A percentile compares a stretch with the other conserved stretches of the same genome.
Evolutionary conservation across 2,888 invertebrate species (phyloP).

Genomic region (Biston betularia): DNA sequence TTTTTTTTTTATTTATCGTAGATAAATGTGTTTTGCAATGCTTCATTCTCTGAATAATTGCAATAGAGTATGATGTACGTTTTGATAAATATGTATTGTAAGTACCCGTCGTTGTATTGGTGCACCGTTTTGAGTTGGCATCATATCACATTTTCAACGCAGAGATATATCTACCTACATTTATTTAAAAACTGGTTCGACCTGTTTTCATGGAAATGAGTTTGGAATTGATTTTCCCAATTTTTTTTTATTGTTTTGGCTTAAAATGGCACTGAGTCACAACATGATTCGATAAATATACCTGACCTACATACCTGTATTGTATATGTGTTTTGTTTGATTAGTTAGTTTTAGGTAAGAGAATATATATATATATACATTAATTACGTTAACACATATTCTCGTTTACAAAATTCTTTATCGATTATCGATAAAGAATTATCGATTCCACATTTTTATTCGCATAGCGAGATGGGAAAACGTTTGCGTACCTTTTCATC

Average conservation of each 20-base stretch:
- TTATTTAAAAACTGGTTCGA: slow-evolving; percentile 9
- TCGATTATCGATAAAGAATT: no score
- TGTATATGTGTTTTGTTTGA: no score
- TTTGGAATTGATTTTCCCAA: slow-evolving; percentile 5
- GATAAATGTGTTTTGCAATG: slow-evolving; percentile 46
- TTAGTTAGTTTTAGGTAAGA: no score
- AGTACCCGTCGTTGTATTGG: neutral
- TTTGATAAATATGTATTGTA: slow-evolving; percentile 20
- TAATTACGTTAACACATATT: no score
- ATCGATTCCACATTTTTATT: no score
- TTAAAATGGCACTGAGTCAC: neutral
- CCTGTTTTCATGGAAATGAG: slow-evolving; percentile 18
- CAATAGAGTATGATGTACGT: slow-evolving; percentile 24
- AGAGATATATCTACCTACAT: neutral
- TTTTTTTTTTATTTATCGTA: slow-evolving; percentile 68
- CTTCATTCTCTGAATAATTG: slow-evolving; percentile 33
- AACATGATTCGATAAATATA: neutral
- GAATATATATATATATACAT: no score
- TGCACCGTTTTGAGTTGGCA: slow-evolving; percentile 35
- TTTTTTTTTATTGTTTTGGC: slow-evolving; percentile 6
- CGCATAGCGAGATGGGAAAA: no score
- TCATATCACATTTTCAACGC: slow-evolving; percentile 31
- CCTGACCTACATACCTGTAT: no score
- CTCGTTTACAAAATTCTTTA: no score
- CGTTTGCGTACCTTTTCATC: no score